Evolutionary conservation across 2,113 vertebrate genomes (phyloP).

Genomic region (Pycnonotus jocosus): DNA sequence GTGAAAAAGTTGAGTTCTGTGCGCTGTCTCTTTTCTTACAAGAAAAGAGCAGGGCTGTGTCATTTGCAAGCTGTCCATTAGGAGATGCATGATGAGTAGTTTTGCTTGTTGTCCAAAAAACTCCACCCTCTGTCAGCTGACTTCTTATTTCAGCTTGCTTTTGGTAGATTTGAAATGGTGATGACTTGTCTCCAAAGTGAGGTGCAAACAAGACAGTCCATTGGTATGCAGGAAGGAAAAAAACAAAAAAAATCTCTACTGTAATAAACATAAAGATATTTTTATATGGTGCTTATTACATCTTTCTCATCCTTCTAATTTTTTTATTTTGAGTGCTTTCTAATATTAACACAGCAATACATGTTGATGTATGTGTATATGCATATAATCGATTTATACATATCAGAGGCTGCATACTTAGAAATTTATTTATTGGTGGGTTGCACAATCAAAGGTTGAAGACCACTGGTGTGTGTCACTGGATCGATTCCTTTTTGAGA

Average conservation of each 20-base stretch:
- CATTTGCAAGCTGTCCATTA: not conserved
- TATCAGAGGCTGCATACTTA: not conserved
- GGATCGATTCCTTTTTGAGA: not conserved
- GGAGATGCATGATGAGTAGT: not conserved
- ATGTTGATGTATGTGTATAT: not conserved
- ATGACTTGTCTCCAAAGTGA: not conserved
- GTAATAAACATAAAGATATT: not conserved
- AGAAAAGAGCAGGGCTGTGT: not conserved
- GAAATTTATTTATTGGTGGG: not conserved
- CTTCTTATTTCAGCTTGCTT: not conserved
- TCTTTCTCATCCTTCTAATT: not conserved
- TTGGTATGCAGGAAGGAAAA: not conserved
- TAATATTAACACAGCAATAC: not conserved
- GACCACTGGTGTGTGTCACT: not conserved
- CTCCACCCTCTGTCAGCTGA: not conserved
- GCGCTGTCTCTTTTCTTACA: not conserved
- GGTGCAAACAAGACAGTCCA: accelerated
- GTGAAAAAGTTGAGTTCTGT: not conserved
- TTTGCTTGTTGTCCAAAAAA: not conserved
- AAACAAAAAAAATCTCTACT: not conserved
- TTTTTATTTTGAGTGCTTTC: not conserved
- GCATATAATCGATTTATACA: not conserved
- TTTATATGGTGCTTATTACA: not conserved
- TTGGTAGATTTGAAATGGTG: not conserved
- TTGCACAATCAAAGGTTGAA: not conserved